A percentile compares a stretch with the other conserved stretches of the same genome.
These are phyloP conservation scores for Trissolcus brochymenae DNA, from an alignment of 2,888 invertebrate genomes.

Conservation along the genomic window DNA sequence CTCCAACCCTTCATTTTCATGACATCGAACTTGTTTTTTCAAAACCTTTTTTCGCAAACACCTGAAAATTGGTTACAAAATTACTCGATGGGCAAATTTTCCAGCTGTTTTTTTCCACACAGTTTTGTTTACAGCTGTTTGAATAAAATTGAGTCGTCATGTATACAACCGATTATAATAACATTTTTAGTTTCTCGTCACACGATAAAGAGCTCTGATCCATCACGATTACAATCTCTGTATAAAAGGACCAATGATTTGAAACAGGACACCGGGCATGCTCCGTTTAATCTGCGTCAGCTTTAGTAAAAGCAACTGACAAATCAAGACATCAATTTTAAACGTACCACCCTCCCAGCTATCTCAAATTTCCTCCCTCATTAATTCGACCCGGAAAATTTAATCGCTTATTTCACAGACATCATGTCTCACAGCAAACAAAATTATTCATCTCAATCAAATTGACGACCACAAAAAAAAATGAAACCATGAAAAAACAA, in stretches of 20 bases:
- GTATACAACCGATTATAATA: no score
- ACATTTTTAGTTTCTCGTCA: no score
- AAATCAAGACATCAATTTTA: slow-evolving; percentile 39
- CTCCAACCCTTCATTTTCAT: no score
- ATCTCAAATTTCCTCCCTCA: slow-evolving; percentile 38
- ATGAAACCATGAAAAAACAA: not conserved
- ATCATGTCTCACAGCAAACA: no score
- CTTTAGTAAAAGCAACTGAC: slow-evolving; percentile 37
- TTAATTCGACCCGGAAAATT: slow-evolving; percentile 26
- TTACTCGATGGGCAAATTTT: no score
- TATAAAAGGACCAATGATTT: slow-evolving; percentile 26
- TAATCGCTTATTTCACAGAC: not conserved
- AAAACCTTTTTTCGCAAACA: no score
- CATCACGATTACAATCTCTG: slow-evolving; percentile 23
- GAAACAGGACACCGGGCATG: slow-evolving; percentile 25
- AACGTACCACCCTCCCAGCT: slow-evolving; percentile 19
- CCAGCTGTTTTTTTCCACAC: no score
- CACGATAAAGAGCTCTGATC: not conserved
- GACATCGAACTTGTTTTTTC: no score
- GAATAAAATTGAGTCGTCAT: no score
- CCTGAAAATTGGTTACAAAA: no score
- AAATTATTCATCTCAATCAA: no score
- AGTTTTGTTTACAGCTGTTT: no score
- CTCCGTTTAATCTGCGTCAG: slow-evolving; percentile 31
- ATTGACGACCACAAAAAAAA: not conserved